phyloP scores from a whole-genome alignment of 2,888 invertebrate genomes.

The Rhamnusium bicolor region DNA sequence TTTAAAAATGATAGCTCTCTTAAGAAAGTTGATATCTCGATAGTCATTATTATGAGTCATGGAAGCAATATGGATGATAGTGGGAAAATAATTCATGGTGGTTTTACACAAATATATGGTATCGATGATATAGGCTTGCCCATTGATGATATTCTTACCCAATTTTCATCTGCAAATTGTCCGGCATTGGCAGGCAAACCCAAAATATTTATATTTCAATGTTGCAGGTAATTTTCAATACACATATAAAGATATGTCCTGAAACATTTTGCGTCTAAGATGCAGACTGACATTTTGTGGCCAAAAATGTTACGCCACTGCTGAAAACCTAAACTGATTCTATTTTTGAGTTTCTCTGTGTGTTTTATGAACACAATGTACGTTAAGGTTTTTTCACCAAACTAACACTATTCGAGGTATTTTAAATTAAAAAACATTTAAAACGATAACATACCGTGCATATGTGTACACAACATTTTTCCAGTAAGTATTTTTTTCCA shows the following conservation, averaged over 20 bases:
- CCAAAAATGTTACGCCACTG: no score
- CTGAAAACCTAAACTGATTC: no score
- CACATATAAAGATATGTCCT: neutral
- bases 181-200: constrained; percentile 75
- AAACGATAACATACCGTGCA: no score
- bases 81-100: constrained; percentile 63
- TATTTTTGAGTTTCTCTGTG: no score
- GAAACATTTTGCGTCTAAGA: no score
- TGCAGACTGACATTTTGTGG: no score
- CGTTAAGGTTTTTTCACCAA: no score
- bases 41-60: constrained; percentile 80
- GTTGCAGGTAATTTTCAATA: constrained; percentile 75
- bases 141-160: constrained; percentile 74
- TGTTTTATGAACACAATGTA: no score
- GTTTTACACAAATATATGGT: constrained; percentile 76
- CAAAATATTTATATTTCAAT: constrained; percentile 83
- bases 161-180: constrained; percentile 76
- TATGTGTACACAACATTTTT: no score
- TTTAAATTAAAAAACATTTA: no score
- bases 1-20: constrained; percentile 69
- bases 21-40: constrained; percentile 75
- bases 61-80: constrained; percentile 70
- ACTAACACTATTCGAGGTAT: no score
- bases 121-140: constrained; percentile 73
- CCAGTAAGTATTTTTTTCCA: no score